Percentiles rank a stretch among this genome's conserved stretches.
Evolutionary conservation across 2,113 vertebrate species (phyloP).

Genomic region (Nothoprocta pentlandii): DNA sequence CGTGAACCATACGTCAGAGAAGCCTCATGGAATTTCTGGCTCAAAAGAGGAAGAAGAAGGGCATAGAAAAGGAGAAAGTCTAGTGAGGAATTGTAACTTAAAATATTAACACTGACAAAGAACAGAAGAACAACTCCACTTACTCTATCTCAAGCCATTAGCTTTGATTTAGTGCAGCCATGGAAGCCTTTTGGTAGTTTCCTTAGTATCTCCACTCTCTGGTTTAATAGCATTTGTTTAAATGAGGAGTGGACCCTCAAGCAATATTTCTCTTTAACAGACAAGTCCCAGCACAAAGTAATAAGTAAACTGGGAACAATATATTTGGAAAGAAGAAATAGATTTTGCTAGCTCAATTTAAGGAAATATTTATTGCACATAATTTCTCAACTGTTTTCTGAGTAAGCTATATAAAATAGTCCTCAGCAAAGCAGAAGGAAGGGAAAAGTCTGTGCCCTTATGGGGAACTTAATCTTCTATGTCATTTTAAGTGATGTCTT

Average conservation of each 20-base stretch:
- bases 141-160: slow-evolving; percentile 72
- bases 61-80: slow-evolving; percentile 19
- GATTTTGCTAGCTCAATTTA: slow-evolving; percentile 66
- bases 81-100: slow-evolving; percentile 60
- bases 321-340: slow-evolving; percentile 68
- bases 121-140: slow-evolving; percentile 72
- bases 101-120: slow-evolving; percentile 77
- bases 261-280: slow-evolving; percentile 76
- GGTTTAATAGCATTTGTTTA: slow-evolving; percentile 76
- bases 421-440: slow-evolving; percentile 17
- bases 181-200: slow-evolving; percentile 66
- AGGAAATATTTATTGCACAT: slow-evolving; percentile 68
- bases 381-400: slow-evolving; percentile 71
- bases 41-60: neutral
- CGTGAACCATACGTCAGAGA: neutral
- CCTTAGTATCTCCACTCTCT: slow-evolving; percentile 68
- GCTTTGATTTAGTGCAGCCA: slow-evolving; percentile 74
- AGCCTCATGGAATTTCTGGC: slow-evolving; percentile 51
- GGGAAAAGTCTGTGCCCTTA: slow-evolving; percentile 29
- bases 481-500: slow-evolving; percentile 27
- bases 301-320: slow-evolving; percentile 72
- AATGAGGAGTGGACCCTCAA: slow-evolving; percentile 74
- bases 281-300: slow-evolving; percentile 61
- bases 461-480: slow-evolving; percentile 37
- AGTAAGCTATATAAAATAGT: slow-evolving; percentile 58